Conservation (phyloP, 35 echinoderm and acorn worm species). For the Apostichopus parvimensis region DNA sequence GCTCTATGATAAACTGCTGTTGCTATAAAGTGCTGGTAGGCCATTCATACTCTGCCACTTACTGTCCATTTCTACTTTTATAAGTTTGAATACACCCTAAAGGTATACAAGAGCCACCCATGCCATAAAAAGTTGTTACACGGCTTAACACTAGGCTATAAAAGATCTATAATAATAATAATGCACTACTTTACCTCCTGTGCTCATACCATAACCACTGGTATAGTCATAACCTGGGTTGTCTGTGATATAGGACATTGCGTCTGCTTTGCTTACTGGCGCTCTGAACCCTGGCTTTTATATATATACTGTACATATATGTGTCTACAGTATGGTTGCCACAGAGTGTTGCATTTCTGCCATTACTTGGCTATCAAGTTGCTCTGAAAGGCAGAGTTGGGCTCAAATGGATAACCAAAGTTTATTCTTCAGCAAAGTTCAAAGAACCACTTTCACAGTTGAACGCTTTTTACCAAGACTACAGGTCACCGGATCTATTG, state of each 20-base stretch:
- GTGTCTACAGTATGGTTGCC: background rate
- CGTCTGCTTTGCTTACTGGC: conserved; percentile 4
- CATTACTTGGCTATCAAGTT: conserved; percentile 50
- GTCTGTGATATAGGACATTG: conserved; percentile 36
- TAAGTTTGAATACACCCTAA: background rate
- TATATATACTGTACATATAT: background rate
- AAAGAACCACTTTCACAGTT: conserved; percentile 53
- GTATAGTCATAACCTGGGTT: conserved; percentile 22
- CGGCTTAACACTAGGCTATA: background rate
- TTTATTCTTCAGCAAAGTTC: conserved; percentile 27
- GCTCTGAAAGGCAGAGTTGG: background rate
- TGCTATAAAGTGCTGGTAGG: background rate
- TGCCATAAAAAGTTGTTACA: background rate
- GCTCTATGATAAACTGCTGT: background rate
- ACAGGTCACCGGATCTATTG: conserved; percentile 35
- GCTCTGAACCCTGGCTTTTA: background rate
- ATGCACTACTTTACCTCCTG: conserved; percentile 20
- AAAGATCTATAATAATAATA: background rate
- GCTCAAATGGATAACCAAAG: background rate
- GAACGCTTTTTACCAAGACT: conserved; percentile 8
- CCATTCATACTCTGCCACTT: background rate
- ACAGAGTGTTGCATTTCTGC: conserved; percentile 4
- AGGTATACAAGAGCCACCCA: background rate
- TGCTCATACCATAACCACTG: conserved; percentile 17
- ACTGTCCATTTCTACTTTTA: background rate